These are phyloP conservation scores for honey bee (Apis mellifera) DNA, from an alignment of 1,140 invertebrate species.

Conservation along the genomic window Amel_HAv3.1 CM009936.2:4493501-4494000, in stretches of 20 bases:
- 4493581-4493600: conserved; percentile 86
- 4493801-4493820: conserved; percentile 79
- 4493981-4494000: background rate
- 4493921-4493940: background rate
- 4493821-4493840: conserved; percentile 73
- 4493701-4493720: conserved; percentile 83
- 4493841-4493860: conserved; percentile 24
- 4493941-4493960: conserved; percentile 15
- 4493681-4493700: conserved; percentile 86
- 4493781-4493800: conserved; percentile 69
- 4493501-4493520: conserved; percentile 92
- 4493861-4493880: conserved; percentile 37
- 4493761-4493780: conserved; percentile 8
- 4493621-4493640: conserved; percentile 81
- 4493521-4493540: conserved; percentile 89
- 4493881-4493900: conserved; percentile 5
- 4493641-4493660: conserved; percentile 85
- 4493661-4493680: conserved; percentile 84
- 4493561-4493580: background rate
- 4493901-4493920: background rate
- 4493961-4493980: background rate
- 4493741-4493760: background rate
- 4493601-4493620: conserved; percentile 85
- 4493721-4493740: conserved; percentile 53
- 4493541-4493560: conserved; percentile 69